These are phyloP conservation scores for Oryzaephilus surinamensis DNA, from an alignment of 1,140 invertebrate species.

Conservation along the genomic window DNA sequence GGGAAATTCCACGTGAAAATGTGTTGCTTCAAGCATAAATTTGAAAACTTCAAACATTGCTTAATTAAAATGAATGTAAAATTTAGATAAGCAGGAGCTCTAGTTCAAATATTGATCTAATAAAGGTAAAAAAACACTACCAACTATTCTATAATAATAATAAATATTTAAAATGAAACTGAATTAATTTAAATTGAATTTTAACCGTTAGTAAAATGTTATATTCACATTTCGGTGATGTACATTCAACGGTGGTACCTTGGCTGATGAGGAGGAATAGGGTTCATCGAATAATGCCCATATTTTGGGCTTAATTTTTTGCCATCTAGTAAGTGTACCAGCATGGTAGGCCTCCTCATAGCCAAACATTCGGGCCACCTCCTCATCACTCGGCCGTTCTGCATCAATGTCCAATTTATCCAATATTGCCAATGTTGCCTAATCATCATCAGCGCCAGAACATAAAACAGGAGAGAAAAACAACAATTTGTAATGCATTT, in stretches of 20 bases:
- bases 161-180: neutral
- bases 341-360: slow-evolving; percentile 92
- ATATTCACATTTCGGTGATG: slow-evolving; percentile 31
- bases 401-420: slow-evolving; percentile 93
- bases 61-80: neutral
- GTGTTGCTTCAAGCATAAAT: too few species aligned
- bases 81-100: neutral
- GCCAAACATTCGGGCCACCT: slow-evolving; percentile 93
- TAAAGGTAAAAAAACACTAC: neutral
- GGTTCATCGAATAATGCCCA: slow-evolving; percentile 99
- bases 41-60: too few species aligned
- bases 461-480: slow-evolving; percentile 9
- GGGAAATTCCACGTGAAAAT: too few species aligned
- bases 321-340: slow-evolving; percentile 80
- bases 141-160: neutral
- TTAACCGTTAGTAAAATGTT: neutral
- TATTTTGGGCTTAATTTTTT: slow-evolving; percentile 89
- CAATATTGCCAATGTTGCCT: slow-evolving; percentile 91
- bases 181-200: neutral
- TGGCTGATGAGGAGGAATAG: slow-evolving; percentile 91
- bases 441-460: too few species aligned
- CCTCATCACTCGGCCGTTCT: slow-evolving; percentile 93
- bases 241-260: slow-evolving; percentile 53
- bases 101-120: neutral
- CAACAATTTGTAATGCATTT: neutral